A percentile compares a stretch with the other conserved stretches of the same genome.
These are phyloP conservation scores for Drosophila nebulosa DNA, from an alignment of 1,140 invertebrate species.

Conservation along the genomic window DNA sequence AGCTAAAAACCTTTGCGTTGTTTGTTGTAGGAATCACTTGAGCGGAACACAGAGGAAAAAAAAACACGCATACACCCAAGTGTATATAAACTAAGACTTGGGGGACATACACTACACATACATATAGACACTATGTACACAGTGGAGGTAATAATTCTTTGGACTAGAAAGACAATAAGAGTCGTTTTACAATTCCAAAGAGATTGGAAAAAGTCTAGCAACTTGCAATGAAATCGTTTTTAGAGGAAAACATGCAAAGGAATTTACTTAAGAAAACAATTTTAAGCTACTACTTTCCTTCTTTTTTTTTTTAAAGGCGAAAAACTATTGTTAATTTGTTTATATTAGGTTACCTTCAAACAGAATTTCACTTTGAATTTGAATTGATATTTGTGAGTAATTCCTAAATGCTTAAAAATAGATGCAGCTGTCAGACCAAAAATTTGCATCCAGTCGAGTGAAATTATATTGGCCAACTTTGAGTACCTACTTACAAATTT, in stretches of 20 bases:
- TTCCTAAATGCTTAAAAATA: no score
- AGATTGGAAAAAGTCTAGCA: neutral
- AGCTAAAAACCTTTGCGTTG: slow-evolving; percentile 36
- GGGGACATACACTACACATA: neutral
- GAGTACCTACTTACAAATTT: no score
- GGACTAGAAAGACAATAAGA: neutral
- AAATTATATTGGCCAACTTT: no score
- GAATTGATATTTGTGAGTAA: no score
- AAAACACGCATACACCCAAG: slow-evolving; percentile 6
- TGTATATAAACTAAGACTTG: neutral
- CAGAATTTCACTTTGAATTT: no score
- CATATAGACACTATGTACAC: neutral
- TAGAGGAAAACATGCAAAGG: neutral
- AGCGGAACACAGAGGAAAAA: slow-evolving; percentile 59
- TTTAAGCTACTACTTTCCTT: no score
- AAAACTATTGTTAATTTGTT: no score
- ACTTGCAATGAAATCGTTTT: neutral
- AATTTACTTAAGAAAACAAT: neutral
- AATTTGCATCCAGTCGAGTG: no score
- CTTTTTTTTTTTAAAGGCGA: no score
- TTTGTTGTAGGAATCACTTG: slow-evolving; percentile 64
- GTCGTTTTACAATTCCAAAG: neutral
- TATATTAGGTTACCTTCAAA: no score
- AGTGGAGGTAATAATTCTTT: neutral
- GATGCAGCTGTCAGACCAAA: no score